These are phyloP conservation scores for Podocnemis expansa DNA, from an alignment of 2,113 vertebrate species.

Conservation along the genomic window DNA sequence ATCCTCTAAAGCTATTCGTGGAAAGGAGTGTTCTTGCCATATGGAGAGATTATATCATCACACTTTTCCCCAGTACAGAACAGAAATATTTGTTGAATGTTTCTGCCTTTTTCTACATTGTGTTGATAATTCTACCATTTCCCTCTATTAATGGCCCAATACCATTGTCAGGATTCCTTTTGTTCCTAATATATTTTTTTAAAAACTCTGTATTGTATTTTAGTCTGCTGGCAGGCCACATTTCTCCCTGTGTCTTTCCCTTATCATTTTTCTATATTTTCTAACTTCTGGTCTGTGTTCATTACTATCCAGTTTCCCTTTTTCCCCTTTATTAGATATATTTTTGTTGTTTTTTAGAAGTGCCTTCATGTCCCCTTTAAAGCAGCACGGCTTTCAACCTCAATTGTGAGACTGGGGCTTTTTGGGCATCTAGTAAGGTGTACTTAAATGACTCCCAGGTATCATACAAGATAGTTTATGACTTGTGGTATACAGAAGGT, in stretches of 20 bases:
- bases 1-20: background rate
- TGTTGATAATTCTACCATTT: background rate
- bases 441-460: background rate
- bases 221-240: background rate
- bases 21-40: background rate
- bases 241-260: background rate
- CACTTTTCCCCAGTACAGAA: background rate
- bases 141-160: background rate
- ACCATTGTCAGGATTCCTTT: background rate
- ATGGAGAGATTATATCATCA: background rate
- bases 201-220: background rate
- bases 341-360: background rate
- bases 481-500: background rate
- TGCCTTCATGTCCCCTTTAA: background rate
- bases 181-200: background rate
- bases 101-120: background rate
- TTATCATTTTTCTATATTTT: background rate
- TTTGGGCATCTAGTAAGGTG: background rate
- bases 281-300: background rate
- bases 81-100: background rate
- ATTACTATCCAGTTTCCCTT: background rate
- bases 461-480: background rate
- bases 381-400: background rate
- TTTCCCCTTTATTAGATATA: background rate
- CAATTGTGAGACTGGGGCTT: background rate